Evolutionary conservation across 2,797 vertebrate genomes (phyloP).

Genomic region (Monodelphis domestica): DNA sequence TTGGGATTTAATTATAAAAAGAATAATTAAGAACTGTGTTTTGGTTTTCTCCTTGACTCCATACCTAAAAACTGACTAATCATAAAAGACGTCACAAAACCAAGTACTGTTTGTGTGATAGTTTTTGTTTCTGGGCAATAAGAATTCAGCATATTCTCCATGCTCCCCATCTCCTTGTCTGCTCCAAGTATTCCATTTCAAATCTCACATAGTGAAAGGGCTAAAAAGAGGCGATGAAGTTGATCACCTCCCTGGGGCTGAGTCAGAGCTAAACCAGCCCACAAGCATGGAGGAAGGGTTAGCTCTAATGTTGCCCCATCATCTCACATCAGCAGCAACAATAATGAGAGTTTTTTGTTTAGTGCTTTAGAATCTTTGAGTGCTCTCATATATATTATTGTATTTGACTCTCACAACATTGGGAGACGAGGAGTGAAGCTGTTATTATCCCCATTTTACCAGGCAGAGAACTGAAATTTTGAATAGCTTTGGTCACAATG

Average conservation of each 20-base stretch:
- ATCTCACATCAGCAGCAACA: neutral
- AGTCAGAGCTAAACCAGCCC: neutral
- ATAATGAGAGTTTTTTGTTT: neutral
- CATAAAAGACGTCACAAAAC: slow-evolving; percentile 20
- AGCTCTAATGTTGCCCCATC: neutral
- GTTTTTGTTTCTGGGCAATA: slow-evolving; percentile 23
- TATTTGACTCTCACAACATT: neutral
- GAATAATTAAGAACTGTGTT: slow-evolving; percentile 11
- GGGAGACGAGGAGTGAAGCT: neutral
- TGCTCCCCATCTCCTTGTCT: neutral
- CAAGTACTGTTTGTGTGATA: slow-evolving; percentile 4
- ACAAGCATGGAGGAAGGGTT: neutral
- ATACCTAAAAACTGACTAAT: slow-evolving; percentile 48
- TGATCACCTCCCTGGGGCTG: neutral
- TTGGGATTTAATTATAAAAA: slow-evolving; percentile 53
- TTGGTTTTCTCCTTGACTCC: neutral
- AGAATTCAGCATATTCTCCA: neutral
- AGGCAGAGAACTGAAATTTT: neutral
- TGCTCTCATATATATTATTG: neutral
- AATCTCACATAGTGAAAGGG: neutral
- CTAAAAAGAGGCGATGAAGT: neutral
- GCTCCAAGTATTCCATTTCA: neutral
- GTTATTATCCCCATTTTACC: neutral
- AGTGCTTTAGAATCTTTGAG: neutral
- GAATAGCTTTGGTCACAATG: neutral